Conservation (phyloP, 2,888 invertebrate species). For the Xylophagus ater region DNA sequence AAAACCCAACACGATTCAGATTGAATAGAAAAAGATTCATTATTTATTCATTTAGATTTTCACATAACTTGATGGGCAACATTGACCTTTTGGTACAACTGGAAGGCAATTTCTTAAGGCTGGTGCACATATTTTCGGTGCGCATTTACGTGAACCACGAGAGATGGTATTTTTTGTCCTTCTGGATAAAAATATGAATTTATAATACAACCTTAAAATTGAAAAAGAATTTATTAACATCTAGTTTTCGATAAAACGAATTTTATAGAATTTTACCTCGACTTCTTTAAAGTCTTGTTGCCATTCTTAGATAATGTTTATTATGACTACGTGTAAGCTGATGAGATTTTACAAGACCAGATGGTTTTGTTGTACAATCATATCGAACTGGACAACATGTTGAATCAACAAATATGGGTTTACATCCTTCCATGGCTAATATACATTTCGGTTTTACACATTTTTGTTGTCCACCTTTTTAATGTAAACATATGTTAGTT, state of each 20-base stretch:
- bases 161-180: conserved; percentile 57
- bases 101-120: conserved; percentile 65
- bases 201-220: conserved; percentile 51
- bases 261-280: conserved; percentile 24
- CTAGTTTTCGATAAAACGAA: background rate
- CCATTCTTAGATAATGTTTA: conserved; percentile 34
- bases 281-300: conserved; percentile 32
- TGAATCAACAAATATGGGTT: conserved; percentile 37
- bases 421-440: conserved; percentile 54
- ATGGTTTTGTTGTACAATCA: conserved; percentile 46
- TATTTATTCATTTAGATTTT: conserved; percentile 38
- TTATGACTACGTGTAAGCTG: conserved; percentile 31
- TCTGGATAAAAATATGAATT: conserved; percentile 51
- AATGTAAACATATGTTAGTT: background rate
- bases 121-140: conserved; percentile 63
- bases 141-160: conserved; percentile 59
- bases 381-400: conserved; percentile 72
- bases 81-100: conserved; percentile 62
- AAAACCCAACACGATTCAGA: too few species aligned
- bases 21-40: too few species aligned
- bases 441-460: conserved; percentile 75
- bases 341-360: conserved; percentile 30
- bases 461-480: conserved; percentile 48
- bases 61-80: conserved; percentile 76
- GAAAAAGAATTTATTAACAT: conserved; percentile 11